Percentiles rank a stretch among this genome's conserved stretches.
Conservation (phyloP, 2,888 invertebrate genomes). For the Erebia epiphron region DNA sequence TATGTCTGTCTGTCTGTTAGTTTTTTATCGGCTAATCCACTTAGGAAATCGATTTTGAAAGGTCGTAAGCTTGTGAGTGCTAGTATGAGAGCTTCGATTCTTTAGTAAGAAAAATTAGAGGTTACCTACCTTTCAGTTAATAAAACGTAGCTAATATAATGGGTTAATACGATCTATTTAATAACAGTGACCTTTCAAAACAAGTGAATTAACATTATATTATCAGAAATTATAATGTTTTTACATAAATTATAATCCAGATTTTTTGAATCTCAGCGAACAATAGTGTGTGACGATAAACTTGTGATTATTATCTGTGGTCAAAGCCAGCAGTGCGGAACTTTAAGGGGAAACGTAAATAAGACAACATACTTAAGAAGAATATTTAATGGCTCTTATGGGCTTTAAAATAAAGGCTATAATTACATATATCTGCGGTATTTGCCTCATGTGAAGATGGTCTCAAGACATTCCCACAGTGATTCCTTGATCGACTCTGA, state of each 20-base stretch:
- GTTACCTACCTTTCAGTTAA: not conserved
- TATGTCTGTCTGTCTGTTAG: no score
- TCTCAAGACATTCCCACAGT: constrained; percentile 81
- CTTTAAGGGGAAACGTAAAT: constrained; percentile 75
- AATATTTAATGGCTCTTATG: constrained; percentile 15
- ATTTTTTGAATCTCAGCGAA: constrained; percentile 64
- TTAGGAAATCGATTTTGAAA: no score
- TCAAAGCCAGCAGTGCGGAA: constrained; percentile 72
- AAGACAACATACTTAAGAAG: constrained; percentile 34
- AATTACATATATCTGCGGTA: constrained; percentile 7
- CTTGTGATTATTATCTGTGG: constrained; percentile 78
- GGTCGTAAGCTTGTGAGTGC: no score
- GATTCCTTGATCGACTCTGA: constrained; percentile 77
- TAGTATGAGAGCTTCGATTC: no score
- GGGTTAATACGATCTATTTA: not conserved
- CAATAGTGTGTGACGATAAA: constrained; percentile 75
- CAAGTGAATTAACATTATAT: constrained; percentile 51
- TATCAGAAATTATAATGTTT: constrained; percentile 53
- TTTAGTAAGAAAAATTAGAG: no score
- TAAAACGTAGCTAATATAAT: not conserved
- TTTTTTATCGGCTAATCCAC: no score
- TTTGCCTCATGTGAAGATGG: constrained; percentile 74
- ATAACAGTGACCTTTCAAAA: constrained; percentile 9
- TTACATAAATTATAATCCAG: constrained; percentile 31
- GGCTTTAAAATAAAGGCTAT: constrained; percentile 6